Base-by-base conservation (phyloP, 2,888 invertebrate genomes). In the Mimumesa dahlbomi region DNA sequence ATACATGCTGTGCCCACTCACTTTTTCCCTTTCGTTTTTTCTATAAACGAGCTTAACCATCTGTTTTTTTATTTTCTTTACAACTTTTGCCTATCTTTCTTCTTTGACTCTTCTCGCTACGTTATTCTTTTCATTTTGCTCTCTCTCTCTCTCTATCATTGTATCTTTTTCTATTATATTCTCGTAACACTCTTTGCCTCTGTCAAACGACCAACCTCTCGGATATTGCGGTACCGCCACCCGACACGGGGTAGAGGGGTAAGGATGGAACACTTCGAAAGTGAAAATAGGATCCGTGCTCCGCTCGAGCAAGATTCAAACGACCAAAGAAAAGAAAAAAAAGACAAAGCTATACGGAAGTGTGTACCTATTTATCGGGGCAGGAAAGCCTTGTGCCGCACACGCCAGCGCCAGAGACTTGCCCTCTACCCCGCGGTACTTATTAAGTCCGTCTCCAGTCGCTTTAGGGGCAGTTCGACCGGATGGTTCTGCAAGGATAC, bases 391-490 rank as follows among this genome's bases (percentile, higher is more conserved):
- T 84, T 89, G 89, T 80, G 85, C 85, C 77, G 86, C 83, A 82
- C 89, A 89, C 75, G 82, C 82, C 81, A 86, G 82, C 76, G 86
- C 86, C 85, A 86, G 85, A 82, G 86, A 85, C 82, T 84, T 82
- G 79, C 82, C 82, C 81, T 84, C 79, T 84, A 86, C 83, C 79
- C 84, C 85, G 81, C 79, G 81, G 78, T 85, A 84, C 81, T 90
- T 90, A n/a, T n/a, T n/a, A 82, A 89, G 87, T 77, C 90, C 90
- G 82, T 89, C 90, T 61, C 90, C 90, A 69, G 87, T 89, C 81
- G 87, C 82, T 83, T 88, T 89, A 61, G 90, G 90, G 75, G 86
- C 87, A 50, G 89, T 87, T 58, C 85, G 86, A 78, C 90, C 90
- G 59, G 89, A 88, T 73, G 90, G 89, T 82, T 90, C 90, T 90